A percentile compares a stretch with the other conserved stretches of the same genome.
Conservation (phyloP, 2,888 invertebrate species). For the Caenorhabditis sp. region DNA sequence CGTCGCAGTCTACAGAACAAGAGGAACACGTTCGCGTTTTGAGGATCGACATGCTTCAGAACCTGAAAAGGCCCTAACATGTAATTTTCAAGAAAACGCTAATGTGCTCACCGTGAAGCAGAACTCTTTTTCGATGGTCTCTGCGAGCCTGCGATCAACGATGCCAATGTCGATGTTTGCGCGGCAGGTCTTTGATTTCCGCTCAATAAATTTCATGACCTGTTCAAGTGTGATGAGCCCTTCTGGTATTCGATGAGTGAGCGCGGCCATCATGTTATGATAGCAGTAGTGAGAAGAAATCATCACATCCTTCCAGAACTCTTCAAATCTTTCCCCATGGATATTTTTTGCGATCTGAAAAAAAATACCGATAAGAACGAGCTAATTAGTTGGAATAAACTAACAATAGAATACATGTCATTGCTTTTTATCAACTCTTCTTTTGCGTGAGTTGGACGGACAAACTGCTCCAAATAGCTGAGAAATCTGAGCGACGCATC, state of each 20-base stretch:
- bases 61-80: neutral
- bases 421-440: neutral
- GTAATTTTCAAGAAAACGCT: neutral
- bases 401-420: neutral
- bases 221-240: neutral
- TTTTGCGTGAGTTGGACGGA: neutral
- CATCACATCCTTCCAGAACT: neutral
- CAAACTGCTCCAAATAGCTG: constrained; percentile 7
- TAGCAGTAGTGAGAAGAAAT: constrained; percentile 10
- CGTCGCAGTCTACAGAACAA: no score
- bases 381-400: neutral
- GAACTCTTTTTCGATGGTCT: neutral
- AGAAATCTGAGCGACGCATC: no score
- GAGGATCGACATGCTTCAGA: neutral
- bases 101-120: neutral
- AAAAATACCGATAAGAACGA: no score
- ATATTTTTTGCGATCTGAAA: constrained; percentile 4
- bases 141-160: neutral
- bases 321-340: neutral
- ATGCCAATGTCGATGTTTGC: neutral
- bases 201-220: neutral
- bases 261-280: neutral
- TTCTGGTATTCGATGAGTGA: neutral
- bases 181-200: neutral
- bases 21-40: no score